Evolutionary conservation across 2,113 vertebrate species (phyloP), one percentile per base, ranked within the genome.

Genomic region (Tricholaema leucomelas): DNA sequence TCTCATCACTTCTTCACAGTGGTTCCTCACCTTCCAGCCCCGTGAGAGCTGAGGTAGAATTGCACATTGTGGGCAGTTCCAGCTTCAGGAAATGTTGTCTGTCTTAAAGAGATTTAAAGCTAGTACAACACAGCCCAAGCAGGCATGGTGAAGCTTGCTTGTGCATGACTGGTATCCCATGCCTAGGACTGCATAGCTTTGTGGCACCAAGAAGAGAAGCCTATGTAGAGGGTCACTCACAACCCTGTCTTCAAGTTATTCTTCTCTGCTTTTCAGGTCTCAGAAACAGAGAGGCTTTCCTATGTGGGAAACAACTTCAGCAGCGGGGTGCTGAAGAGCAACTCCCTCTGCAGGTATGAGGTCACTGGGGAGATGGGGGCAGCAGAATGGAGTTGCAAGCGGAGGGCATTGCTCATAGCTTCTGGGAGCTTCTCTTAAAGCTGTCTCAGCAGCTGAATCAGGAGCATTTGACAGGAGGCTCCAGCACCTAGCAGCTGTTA

Each of bases 251-350:
- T 88, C 19, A 50, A 35, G 15, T 46, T 27, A 12, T 55, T 54
- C 35, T 50, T 33, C 6, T 4, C 40, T 64, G 3, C 36, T 79
- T 89, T 97, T 75, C 87, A 99, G 99, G 98, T 98, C 40, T 98
- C 98, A 4, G 98, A 99, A 95, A 98, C 99, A 6, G 97, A 99
- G 40, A 96, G 98, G 60, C 97, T 99, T 79, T 97, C 96, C 3
- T 99, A 99, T 12, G 98, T 98, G 87, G 99, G 98, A 14, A 98
- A 93, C 76, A 99, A 99, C 95, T 99, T 99, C 28, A 97, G 98
- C 81, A 50, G 80, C 0, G 96, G 78, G 18, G 96, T 96, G 15
- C 65, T 97, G 60, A 99, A 98, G 84, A 98, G 98, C 96, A 99
- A 98, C 97, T 98, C 95, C 48, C 91, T 99, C 10, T 99, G 99